Percentiles rank a stretch among this genome's conserved stretches.
Conservation (phyloP, 2,888 invertebrate species). For the Lasioglossum zephyrum region DNA sequence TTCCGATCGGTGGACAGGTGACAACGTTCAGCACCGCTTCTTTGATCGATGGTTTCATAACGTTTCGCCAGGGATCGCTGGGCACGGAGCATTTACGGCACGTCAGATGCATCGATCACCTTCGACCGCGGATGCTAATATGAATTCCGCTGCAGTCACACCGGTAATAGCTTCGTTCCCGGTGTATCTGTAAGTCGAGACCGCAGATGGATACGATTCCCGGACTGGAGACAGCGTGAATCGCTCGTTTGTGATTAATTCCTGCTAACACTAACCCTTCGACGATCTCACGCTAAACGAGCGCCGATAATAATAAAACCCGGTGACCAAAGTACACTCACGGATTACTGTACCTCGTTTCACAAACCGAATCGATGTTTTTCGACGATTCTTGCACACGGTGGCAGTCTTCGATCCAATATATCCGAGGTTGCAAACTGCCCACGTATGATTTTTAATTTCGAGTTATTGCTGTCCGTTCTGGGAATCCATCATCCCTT, state of each 20-base stretch:
- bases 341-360: not conserved
- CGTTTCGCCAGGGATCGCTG: not conserved
- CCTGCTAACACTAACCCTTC: not conserved
- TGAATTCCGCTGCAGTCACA: conserved; percentile 43
- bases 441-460: not conserved
- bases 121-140: conserved; percentile 39
- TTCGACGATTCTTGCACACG: not conserved
- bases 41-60: conserved; percentile 13
- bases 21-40: not conserved
- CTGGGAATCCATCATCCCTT: not conserved
- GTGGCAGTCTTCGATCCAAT: not conserved
- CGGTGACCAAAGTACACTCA: not conserved
- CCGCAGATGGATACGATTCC: conserved; percentile 49
- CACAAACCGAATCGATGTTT: not conserved
- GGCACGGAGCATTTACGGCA: conserved; percentile 23
- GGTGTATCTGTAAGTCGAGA: conserved; percentile 32
- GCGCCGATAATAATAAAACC: not conserved
- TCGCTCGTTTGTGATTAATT: conserved; percentile 16
- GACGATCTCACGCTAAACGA: not conserved
- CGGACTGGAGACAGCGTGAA: conserved; percentile 24
- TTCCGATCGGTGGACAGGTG: not conserved
- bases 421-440: not conserved
- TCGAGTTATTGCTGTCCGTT: not conserved
- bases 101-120: conserved; percentile 43
- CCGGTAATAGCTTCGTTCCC: conserved; percentile 42